Conservation (phyloP, 2,797 vertebrate genomes). For the Chloroceryle inda region DNA sequence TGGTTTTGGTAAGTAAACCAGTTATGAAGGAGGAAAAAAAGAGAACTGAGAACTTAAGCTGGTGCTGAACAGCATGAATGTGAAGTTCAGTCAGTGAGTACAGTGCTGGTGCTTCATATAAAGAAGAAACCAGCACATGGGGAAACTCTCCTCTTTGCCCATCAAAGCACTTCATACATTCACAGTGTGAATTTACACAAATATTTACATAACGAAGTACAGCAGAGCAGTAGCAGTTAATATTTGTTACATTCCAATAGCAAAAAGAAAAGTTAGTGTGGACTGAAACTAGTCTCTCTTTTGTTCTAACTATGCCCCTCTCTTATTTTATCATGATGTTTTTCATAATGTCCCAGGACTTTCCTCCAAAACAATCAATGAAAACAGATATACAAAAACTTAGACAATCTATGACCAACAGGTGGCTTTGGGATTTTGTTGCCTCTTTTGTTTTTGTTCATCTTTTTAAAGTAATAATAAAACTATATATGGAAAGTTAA, state of each 20-base stretch:
- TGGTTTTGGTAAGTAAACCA: conserved; percentile 13
- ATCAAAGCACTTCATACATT: conserved; percentile 52
- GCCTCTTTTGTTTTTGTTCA: neutral
- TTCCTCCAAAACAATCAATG: neutral
- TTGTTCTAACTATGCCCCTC: neutral
- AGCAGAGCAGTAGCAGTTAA: conserved; percentile 61
- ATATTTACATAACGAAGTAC: conserved; percentile 63
- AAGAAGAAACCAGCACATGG: conserved; percentile 47
- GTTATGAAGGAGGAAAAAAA: neutral
- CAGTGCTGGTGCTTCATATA: neutral
- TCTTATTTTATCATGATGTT: neutral
- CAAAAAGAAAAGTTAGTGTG: conserved; percentile 46
- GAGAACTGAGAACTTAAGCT: conserved; percentile 56
- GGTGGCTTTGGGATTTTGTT: neutral
- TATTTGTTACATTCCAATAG: conserved; percentile 64
- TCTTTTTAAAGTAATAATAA: neutral
- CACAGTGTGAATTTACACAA: conserved; percentile 70
- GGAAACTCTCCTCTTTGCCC: conserved; percentile 26
- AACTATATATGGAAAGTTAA: neutral
- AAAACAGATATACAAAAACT: neutral
- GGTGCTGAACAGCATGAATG: conserved; percentile 37
- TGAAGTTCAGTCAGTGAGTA: neutral
- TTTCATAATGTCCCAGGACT: neutral
- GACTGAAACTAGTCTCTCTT: conserved; percentile 7
- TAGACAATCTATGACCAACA: neutral